Conservation (phyloP, 2,797 vertebrate genomes). For the Natrix natrix region DNA sequence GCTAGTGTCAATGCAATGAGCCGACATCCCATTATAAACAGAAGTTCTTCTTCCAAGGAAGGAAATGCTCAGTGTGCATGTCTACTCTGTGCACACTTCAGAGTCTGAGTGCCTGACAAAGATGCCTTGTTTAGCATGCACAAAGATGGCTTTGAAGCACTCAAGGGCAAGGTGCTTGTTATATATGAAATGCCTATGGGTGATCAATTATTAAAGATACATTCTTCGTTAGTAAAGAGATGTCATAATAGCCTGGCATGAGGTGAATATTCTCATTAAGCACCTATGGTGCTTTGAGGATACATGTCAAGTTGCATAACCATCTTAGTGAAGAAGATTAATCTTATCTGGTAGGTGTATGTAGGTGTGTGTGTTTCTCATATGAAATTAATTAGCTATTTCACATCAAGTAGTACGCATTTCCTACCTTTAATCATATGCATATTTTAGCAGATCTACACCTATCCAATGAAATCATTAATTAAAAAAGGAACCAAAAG, state of each 20-base stretch:
- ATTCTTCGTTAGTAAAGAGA: conserved; percentile 18
- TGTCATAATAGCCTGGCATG: conserved; percentile 33
- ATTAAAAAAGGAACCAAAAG: neutral
- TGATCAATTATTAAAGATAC: conserved; percentile 29
- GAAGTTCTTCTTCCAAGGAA: neutral
- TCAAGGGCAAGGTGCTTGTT: conserved; percentile 2
- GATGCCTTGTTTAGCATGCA: neutral
- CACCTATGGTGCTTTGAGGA: conserved; percentile 23
- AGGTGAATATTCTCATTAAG: conserved; percentile 48
- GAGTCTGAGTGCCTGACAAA: neutral
- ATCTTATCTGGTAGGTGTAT: conserved; percentile 3
- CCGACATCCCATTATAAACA: neutral
- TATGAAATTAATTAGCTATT: conserved; percentile 13
- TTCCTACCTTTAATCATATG: neutral
- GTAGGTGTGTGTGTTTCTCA: neutral
- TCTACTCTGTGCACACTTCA: neutral
- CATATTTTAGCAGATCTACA: neutral
- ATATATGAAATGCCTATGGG: conserved; percentile 12
- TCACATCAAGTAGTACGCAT: neutral
- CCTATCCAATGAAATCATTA: neutral
- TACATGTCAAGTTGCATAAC: conserved; percentile 28
- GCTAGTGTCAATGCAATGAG: neutral
- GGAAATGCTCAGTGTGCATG: neutral
- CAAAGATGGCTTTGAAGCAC: conserved; percentile 15
- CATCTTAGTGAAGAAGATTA: conserved; percentile 34